Evolutionary conservation across 1,140 invertebrate genomes (phyloP), one percentile per base, ranked within the genome.

Genomic region (Homalodisca vitripennis): DNA sequence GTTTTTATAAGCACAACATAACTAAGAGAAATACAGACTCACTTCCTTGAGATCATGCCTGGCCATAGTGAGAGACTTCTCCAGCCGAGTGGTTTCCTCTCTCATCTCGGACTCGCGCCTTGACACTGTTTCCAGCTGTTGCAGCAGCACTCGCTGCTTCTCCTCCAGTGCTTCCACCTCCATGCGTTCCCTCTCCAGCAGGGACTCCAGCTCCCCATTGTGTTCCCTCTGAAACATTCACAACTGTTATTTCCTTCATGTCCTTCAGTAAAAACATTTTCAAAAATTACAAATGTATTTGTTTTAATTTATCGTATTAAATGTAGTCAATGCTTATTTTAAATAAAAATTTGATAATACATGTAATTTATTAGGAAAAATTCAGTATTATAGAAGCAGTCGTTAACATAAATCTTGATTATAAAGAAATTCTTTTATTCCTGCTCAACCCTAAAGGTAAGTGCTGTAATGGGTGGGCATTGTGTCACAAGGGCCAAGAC

Each of bases 21-120:
- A n/a, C n/a, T n/a, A n/a, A n/a, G n/a, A n/a, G n/a, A n/a, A n/a
- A n/a, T n/a, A n/a, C n/a, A n/a, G n/a, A n/a, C n/a, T n/a, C n/a
- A 85, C 87, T 80, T 98, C 95, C 80, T 95, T 96, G 34, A 94
- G 85, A 77, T 93, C 94, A 80, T 97, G 94, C 77, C 89, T 88
- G 0, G 95, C 78, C 67, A 95, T 81, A 3, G 93, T 91, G 68
- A 96, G 75, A 74, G 90, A 89, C 79, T 93, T 94, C 76, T 98
- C 94, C 68, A 92, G 86, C 62, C 91, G 88, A 17, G 86, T 85
- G 65, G 88, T 86, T 70, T 96, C 92, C 73, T 91, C 88, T 71
- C 92, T 87, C 63, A 92, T 78, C 72, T 90, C 87, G 14, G 82
- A 80, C 78, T 95, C 93, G 30, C 89, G 85, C 73, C 88, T 85